Evolutionary conservation across 1,140 invertebrate species (phyloP).

Genomic region (Tribolium madens): DNA sequence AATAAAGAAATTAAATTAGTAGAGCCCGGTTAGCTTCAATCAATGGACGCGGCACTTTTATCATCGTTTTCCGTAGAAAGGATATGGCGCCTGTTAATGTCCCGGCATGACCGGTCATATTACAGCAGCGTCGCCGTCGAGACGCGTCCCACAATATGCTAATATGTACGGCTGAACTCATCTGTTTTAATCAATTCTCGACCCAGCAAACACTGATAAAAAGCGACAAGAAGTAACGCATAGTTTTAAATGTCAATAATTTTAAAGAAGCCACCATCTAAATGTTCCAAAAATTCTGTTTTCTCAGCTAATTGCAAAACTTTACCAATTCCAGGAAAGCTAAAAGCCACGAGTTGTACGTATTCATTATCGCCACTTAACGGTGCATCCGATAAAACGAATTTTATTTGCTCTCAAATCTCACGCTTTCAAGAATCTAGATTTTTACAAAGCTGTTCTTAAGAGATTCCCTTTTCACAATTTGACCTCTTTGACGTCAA

Average conservation of each 20-base stretch:
- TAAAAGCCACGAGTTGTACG: not conserved
- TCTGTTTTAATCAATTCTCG: slow-evolving; percentile 34
- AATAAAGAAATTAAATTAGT: slow-evolving; percentile 21
- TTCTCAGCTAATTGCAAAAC: slow-evolving; percentile 23
- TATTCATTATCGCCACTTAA: slow-evolving; percentile 5
- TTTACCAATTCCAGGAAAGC: not conserved
- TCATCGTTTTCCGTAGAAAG: not conserved
- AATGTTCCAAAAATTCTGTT: not conserved
- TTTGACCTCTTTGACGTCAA: slow-evolving; percentile 2
- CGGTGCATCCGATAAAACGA: slow-evolving; percentile 2
- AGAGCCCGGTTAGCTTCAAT: slow-evolving; percentile 1
- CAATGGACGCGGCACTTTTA: slow-evolving; percentile 25
- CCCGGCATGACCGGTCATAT: slow-evolving; percentile 20
- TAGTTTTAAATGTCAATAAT: not conserved
- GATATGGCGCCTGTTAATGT: slow-evolving; percentile 35
- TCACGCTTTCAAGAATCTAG: not conserved
- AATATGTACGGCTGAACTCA: slow-evolving; percentile 8
- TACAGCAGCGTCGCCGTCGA: slow-evolving; percentile 34
- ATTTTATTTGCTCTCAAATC: slow-evolving; percentile 1
- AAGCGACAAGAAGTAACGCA: not conserved
- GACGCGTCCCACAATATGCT: slow-evolving; percentile 35
- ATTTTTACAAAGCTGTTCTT: slow-evolving; percentile 6
- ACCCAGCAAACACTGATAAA: not conserved
- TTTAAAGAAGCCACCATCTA: not conserved
- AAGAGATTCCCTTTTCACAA: not conserved